phyloP scores from a whole-genome alignment of 2,113 vertebrate genomes.

The Pimephales promelas region DNA sequence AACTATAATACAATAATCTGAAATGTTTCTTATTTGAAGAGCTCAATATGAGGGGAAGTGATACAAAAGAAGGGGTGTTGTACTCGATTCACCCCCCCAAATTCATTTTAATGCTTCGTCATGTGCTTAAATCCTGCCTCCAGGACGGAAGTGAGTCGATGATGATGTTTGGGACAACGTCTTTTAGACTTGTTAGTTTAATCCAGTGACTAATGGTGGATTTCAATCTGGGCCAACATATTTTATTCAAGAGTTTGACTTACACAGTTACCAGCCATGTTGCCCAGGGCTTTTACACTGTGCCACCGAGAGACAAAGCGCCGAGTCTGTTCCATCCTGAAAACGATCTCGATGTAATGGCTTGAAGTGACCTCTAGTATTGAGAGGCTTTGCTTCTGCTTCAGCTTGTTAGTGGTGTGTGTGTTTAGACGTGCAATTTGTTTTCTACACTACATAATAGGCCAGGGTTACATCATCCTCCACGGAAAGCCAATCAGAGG shows the following conservation, averaged over 20 bases:
- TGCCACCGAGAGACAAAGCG: conserved; percentile 63
- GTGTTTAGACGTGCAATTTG: conserved; percentile 6
- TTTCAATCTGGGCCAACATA: conserved; percentile 77
- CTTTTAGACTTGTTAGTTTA: conserved; percentile 67
- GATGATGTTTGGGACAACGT: conserved; percentile 55
- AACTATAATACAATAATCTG: background rate
- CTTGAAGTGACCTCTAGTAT: conserved; percentile 65
- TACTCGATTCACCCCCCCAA: background rate
- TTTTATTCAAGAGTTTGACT: conserved; percentile 76
- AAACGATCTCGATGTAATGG: conserved; percentile 71
- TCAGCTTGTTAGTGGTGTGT: conserved; percentile 41
- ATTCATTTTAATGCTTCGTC: background rate
- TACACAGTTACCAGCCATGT: conserved; percentile 75
- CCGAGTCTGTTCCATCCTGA: conserved; percentile 62
- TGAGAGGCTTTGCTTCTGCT: conserved; percentile 53
- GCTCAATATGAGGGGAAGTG: background rate
- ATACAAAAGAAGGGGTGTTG: background rate
- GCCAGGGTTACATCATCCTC: conserved; percentile 14
- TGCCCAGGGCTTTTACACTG: conserved; percentile 63
- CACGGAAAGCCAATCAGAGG: conserved; percentile 12
- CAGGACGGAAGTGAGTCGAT: background rate
- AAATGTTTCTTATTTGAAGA: background rate
- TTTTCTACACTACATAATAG: conserved; percentile 28
- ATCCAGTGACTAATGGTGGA: conserved; percentile 73
- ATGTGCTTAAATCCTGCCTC: background rate